Percentiles rank a stretch among this genome's conserved stretches.
These are phyloP conservation scores for Limanda limanda DNA, from an alignment of 2,113 vertebrate species.

Conservation along the genomic window DNA sequence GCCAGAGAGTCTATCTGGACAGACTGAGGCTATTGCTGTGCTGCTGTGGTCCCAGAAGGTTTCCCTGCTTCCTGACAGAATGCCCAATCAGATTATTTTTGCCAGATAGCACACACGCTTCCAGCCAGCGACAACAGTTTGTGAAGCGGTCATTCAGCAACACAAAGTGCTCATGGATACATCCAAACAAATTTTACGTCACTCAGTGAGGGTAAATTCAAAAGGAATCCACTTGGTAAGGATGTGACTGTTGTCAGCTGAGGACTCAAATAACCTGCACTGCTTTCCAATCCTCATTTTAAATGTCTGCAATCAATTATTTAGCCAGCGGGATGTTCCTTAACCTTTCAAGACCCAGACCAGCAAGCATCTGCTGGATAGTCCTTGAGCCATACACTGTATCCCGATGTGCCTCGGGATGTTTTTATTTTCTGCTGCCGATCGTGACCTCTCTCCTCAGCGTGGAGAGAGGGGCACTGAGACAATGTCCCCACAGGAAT, in stretches of 20 bases:
- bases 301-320: slow-evolving; percentile 46
- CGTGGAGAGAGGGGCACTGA: too few relatives aligned
- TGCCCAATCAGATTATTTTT: slow-evolving; percentile 24
- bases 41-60: slow-evolving; percentile 15
- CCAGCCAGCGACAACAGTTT: background rate
- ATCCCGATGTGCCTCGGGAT: slow-evolving; percentile 16
- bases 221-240: too few relatives aligned
- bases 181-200: too few relatives aligned
- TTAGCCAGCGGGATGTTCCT: slow-evolving; percentile 52
- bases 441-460: background rate
- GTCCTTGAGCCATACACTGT: slow-evolving; percentile 33
- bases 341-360: slow-evolving; percentile 52
- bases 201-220: too few relatives aligned
- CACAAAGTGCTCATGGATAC: too few relatives aligned
- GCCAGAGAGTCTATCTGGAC: slow-evolving; percentile 7
- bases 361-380: slow-evolving; percentile 32
- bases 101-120: background rate
- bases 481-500: slow-evolving; percentile 18
- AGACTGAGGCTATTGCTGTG: background rate
- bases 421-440: background rate
- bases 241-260: background rate
- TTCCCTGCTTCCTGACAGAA: slow-evolving; percentile 10
- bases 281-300: slow-evolving; percentile 35
- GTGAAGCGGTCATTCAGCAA: background rate
- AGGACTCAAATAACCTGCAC: slow-evolving; percentile 30